Percentiles rank a stretch among this genome's conserved stretches.
Evolutionary conservation across 1,140 invertebrate genomes (phyloP).

Genomic region (Drosophila micromelanica): DNA sequence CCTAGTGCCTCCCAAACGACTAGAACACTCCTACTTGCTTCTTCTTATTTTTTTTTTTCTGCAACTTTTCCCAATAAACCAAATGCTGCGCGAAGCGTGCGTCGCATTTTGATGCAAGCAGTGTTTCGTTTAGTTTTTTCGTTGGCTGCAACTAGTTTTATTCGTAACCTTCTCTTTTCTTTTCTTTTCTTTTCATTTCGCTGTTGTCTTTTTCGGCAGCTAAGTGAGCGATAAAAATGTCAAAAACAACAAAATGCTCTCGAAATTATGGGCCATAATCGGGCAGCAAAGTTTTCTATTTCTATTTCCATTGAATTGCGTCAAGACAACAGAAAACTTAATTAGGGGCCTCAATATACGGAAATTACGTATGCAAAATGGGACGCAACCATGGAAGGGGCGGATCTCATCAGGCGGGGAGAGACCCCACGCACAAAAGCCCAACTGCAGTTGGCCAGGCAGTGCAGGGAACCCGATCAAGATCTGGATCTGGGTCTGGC

Average conservation of each 20-base stretch:
- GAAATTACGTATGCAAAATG: conserved; percentile 69
- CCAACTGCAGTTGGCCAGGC: conserved; percentile 32
- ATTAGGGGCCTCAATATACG: conserved; percentile 38
- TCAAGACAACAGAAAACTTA: conserved; percentile 53
- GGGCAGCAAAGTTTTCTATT: conserved; percentile 47
- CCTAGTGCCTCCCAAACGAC: no score
- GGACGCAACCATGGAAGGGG: background rate
- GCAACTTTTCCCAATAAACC: conserved; percentile 78
- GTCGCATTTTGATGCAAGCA: conserved; percentile 66
- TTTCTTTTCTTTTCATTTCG: background rate
- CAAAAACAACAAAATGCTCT: conserved; percentile 65
- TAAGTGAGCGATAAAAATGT: conserved; percentile 79
- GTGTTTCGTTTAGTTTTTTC: conserved; percentile 53
- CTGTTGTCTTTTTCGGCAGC: conserved; percentile 52
- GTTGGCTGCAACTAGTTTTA: conserved; percentile 55
- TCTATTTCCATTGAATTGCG: conserved; percentile 57
- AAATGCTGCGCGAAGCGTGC: conserved; percentile 70
- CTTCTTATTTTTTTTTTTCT: conserved; percentile 22
- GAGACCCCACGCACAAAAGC: conserved; percentile 33
- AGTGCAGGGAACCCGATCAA: conserved; percentile 32
- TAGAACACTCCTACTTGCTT: conserved; percentile 28
- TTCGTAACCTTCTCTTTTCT: conserved; percentile 60
- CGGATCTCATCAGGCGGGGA: background rate
- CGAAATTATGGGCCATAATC: conserved; percentile 65
- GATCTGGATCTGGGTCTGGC: conserved; percentile 19